Base-by-base conservation (phyloP, 2,888 invertebrate species). In the Archaeoteleia sp. region DNA sequence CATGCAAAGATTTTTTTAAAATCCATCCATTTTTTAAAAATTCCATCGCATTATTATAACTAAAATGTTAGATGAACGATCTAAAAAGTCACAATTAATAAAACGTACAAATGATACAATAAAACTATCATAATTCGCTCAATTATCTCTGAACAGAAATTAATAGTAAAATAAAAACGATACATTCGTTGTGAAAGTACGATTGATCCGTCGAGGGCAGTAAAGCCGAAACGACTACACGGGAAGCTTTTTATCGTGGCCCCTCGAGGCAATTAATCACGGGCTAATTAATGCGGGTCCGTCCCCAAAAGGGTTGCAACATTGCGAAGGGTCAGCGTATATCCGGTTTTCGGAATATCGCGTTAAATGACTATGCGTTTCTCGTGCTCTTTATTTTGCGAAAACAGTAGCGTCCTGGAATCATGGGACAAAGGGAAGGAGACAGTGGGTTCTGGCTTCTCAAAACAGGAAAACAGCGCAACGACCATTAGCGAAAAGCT, bases 191-290 rank as follows among this genome's bases (percentile, higher is more conserved):
- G 17, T 27, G 32, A 37, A 55, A 42, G 17, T 42, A 14, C 54
- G 37, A 55, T 55, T 55, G 55, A 49, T 49, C 55, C 42, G 37
- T 15, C 23, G 43, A 42, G 48, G 15, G 45, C 43, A 55, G 54
- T 62, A 55, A 55, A 55, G 32, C 53, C 48, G 39, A 37, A 53
- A 45, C 40, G 51, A 40, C 45, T 58, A 45, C 53, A 39, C 58
- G 55, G 69, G 54, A 57, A 70, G 62, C 65, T 75, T 78, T 80
- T 79, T 75, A 77, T 78, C 75, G 63, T 46, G 65, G 34, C 67
- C 71, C 65, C 72, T 71, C 58, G 68, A 61, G 69, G 73, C 75
- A 75, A 81, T 80, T 79, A 81, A 81, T 81, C 80, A 79, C 74
- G 45, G 69, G 74, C 71, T 78, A 79, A 80, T 81, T 81, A 79